Evolutionary conservation across 2,797 vertebrate genomes (phyloP), one percentile per base, ranked within the genome.

Genomic region (Anguilla pacifica): DNA sequence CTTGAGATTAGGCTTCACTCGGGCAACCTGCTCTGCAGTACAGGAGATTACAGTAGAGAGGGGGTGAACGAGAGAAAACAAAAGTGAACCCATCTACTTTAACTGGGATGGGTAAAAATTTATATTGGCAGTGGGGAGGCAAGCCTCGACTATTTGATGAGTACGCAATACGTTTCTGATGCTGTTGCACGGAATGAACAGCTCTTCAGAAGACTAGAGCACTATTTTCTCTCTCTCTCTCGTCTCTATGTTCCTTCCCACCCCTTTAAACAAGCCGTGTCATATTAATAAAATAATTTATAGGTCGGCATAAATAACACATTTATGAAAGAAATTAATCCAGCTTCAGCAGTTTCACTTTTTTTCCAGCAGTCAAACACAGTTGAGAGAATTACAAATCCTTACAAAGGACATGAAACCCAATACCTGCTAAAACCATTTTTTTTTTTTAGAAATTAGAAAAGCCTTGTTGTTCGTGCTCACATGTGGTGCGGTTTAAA

Each of bases 21-120:
- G 79, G 43, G 46, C 19, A 51, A n/a, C 6, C 46, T 51, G n/a
- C 90, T 90, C 91, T 55, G 17, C 35, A 61, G 39, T 67, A 83
- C 53, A 39, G 88, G 55, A 39, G 89, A 89, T 92, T 90, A 86
- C 39, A 70, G 81, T 6, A 74, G 90, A 3, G 85, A 89, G 74
- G 3, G 87, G 86, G 84, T 91, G 89, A 90, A 86, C 72, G 90
- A 86, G 79, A 88, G 87, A 93, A 93, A 92, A 92, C 90, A 94
- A 93, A 91, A 59, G 22, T 10, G 46, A 49, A 51, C 77, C 39
- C 7, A 1, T 22, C 77, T 81, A n/a, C 43, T 82, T 82, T 82
- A 92, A 15, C 86, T 77, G 53, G 81, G 79, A 90, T n/a, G 86
- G 72, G 85, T 39, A 82, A 61, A 88, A 31, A 11, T 28, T 72